These are phyloP conservation scores for Drosophila subsilvestris DNA, from an alignment of 2,888 invertebrate genomes.

Conservation along the genomic window DNA sequence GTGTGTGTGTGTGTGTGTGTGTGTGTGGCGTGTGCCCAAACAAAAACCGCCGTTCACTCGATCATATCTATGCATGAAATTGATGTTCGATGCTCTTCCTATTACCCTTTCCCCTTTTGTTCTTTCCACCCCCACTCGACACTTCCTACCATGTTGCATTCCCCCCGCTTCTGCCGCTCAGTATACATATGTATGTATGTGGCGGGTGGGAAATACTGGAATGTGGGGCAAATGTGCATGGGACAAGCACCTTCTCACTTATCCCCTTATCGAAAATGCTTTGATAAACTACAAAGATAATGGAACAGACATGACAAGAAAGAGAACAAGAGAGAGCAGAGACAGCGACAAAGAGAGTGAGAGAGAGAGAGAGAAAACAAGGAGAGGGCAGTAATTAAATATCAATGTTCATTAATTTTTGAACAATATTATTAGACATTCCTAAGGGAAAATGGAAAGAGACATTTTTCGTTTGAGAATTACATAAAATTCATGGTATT, in stretches of 20 bases:
- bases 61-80: conserved; percentile 38
- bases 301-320: conserved; percentile 24
- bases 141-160: not conserved
- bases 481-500: too few species aligned
- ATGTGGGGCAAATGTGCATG: conserved; percentile 73
- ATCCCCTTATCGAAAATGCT: conserved; percentile 30
- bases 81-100: conserved; percentile 35
- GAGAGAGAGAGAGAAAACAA: not conserved
- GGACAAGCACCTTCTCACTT: conserved; percentile 19
- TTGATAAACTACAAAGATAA: conserved; percentile 57
- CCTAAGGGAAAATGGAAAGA: not conserved
- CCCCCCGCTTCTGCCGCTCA: not conserved
- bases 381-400: not conserved
- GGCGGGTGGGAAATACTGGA: conserved; percentile 45
- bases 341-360: conserved; percentile 5
- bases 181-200: conserved; percentile 7
- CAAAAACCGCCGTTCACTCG: conserved; percentile 1
- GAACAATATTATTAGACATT: not conserved
- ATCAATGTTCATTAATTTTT: not conserved
- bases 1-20: not conserved
- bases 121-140: not conserved
- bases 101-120: conserved; percentile 8
- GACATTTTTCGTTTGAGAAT: not conserved
- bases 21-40: too few species aligned
- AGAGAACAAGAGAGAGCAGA: conserved; percentile 9